Evolutionary conservation across 2,113 vertebrate genomes (phyloP), one percentile per base, ranked within the genome.

Genomic region (Phalacrocorax pelagicus): DNA sequence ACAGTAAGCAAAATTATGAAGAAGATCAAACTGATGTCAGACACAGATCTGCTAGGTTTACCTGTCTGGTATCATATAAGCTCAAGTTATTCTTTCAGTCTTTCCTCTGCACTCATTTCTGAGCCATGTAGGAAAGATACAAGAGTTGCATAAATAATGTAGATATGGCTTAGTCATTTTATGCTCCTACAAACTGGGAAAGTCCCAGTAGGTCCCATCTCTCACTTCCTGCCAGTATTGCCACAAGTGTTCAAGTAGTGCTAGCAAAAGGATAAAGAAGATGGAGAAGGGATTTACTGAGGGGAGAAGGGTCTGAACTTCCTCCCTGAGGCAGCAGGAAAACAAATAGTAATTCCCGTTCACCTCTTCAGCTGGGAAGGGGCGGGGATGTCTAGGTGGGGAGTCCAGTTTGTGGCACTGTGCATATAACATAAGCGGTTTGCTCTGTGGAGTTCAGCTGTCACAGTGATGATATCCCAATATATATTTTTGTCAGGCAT

Each of bases 21-120:
- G 49, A 34, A 55, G 14, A 71, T 16, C 49, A 75, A 78, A 58
- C 12, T 66, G 27, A 36, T 49, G 10, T 10, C 52, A 66, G 29
- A 17, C 38, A 69, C 11, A 20, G 44, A 49, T 29, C 40, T 44
- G 11, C 6, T 22, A 24, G 19, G 8, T 61, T 73, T 84, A 51
- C 13, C n/a, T 34, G 8, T 4, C 9, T 69, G 34, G 4, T 55
- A 13, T 32, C 0, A 0, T 42, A 26, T 5, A 65, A 73, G 3
- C 15, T 81, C 57, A 26, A 47, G 18, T 23, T 52, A 32, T 36
- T 87, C 12, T 52, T 70, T 73, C 13, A 23, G 2, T 65, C 10
- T 72, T 91, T 47, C 24, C 32, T 80, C 49, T 69, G 11, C 15
- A 15, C 55, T 80, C 3, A 77, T 52, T 93, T 72, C 47, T 65